phyloP scores from a whole-genome alignment of 1,140 invertebrate genomes.

The Bombus breviceps region DNA sequence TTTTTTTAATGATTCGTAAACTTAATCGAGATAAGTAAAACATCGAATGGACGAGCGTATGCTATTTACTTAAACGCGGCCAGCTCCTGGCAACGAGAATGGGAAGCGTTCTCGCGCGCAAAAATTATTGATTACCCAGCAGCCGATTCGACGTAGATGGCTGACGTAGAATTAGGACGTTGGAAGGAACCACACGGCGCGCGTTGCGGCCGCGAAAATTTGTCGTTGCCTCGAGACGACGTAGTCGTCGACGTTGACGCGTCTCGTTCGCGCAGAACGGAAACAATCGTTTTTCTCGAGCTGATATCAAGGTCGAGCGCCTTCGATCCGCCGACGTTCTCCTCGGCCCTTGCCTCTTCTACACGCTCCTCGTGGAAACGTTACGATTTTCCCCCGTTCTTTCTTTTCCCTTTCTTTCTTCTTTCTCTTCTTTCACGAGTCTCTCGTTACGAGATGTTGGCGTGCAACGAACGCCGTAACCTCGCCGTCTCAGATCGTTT shows the following conservation, averaged over 20 bases:
- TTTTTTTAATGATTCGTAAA: no score
- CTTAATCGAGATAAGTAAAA: no score
- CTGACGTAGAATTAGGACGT: conserved; percentile 38
- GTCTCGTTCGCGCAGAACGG: not conserved
- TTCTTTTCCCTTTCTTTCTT: no score
- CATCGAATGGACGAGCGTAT: no score
- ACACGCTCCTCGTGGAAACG: not conserved
- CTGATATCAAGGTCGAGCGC: conserved; percentile 44
- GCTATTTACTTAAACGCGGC: no score
- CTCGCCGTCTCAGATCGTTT: fast-evolving
- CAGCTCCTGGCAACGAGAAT: no score
- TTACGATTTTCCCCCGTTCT: not conserved
- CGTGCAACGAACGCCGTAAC: no score
- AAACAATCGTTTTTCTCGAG: conserved; percentile 35
- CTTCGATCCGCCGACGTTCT: conserved; percentile 25
- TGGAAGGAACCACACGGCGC: not conserved
- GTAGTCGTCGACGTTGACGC: not conserved
- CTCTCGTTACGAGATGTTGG: not conserved
- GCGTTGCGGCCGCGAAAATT: not conserved
- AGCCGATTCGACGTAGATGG: conserved; percentile 22
- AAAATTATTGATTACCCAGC: conserved; percentile 53
- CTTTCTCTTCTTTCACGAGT: no score
- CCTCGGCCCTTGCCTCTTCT: not conserved
- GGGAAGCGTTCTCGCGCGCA: conserved; percentile 39
- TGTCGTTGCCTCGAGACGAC: not conserved